These are phyloP conservation scores for Odontamblyopus rebecca DNA, from an alignment of 2,797 vertebrate species.

Conservation along the genomic window DNA sequence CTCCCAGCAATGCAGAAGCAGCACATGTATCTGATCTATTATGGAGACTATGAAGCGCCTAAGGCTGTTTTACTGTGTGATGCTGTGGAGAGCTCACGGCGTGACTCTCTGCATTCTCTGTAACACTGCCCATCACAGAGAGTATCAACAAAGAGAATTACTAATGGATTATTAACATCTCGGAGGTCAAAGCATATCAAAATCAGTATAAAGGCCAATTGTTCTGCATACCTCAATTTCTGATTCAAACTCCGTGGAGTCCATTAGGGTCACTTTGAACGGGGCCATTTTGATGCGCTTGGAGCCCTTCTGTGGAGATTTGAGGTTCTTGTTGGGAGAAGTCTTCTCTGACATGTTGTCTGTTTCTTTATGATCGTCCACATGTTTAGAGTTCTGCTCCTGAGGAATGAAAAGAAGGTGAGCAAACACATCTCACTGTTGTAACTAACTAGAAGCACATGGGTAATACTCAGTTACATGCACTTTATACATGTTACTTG, in stretches of 20 bases:
- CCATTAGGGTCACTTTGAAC: conserved; percentile 91
- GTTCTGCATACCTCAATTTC: conserved; percentile 86
- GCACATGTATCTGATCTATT: conserved; percentile 12
- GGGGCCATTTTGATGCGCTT: conserved; percentile 88
- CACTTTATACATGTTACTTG: too few relatives aligned
- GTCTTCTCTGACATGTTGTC: conserved; percentile 91
- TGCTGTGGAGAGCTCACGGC: conserved; percentile 49
- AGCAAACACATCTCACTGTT: neutral
- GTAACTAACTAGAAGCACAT: neutral
- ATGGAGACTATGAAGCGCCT: conserved; percentile 21
- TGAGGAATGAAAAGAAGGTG: conserved; percentile 21
- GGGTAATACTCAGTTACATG: neutral
- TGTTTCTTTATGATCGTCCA: conserved; percentile 83
- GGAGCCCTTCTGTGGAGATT: conserved; percentile 91
- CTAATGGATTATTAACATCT: conserved; percentile 4
- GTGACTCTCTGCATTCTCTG: conserved; percentile 33
- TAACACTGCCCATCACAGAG: conserved; percentile 33
- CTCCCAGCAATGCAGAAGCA: conserved; percentile 28
- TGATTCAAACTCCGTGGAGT: conserved; percentile 87
- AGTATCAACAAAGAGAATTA: conserved; percentile 29
- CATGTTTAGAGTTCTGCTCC: conserved; percentile 73
- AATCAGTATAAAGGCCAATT: conserved; percentile 16
- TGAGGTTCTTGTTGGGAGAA: conserved; percentile 90
- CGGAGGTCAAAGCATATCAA: conserved; percentile 25
- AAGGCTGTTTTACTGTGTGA: conserved; percentile 36